Evolutionary conservation across 2,113 vertebrate species (phyloP).

Genomic region (Gambusia affinis): DNA sequence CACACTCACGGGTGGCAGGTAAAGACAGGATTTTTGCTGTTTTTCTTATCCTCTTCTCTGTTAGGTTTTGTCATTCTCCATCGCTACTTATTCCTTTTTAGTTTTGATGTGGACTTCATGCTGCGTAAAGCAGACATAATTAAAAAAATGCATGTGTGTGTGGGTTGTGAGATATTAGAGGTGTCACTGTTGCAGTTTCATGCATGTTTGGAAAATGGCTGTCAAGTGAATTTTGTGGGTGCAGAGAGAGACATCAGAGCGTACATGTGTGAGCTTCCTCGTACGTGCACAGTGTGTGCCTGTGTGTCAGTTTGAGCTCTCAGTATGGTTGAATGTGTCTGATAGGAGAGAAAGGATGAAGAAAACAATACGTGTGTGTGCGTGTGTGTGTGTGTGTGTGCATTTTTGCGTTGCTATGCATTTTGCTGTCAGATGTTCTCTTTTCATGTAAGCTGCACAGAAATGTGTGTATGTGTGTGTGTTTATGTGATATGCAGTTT

Average conservation of each 20-base stretch:
- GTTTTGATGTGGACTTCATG: constrained; percentile 2
- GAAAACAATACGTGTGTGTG: background rate
- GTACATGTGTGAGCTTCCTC: background rate
- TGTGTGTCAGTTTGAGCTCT: constrained; percentile 8
- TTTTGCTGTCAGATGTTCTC: background rate
- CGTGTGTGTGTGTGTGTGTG: background rate
- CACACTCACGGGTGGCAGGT: constrained; percentile 70
- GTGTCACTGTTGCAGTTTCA: constrained; percentile 19
- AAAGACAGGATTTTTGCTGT: constrained; percentile 56
- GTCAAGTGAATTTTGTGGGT: constrained; percentile 17
- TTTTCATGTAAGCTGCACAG: background rate
- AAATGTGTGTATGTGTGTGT: background rate
- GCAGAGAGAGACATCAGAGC: constrained; percentile 3
- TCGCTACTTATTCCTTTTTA: background rate
- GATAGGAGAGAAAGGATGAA: background rate
- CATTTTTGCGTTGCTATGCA: background rate
- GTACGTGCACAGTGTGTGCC: background rate
- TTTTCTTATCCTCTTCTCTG: constrained; percentile 26
- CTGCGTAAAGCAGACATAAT: constrained; percentile 12
- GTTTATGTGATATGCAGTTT: constrained; percentile 13
- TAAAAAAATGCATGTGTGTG: constrained; percentile 30
- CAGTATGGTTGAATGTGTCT: background rate
- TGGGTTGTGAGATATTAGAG: constrained; percentile 11
- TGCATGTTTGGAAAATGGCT: constrained; percentile 27
- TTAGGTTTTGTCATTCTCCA: constrained; percentile 9